Evolutionary conservation across 2,888 invertebrate genomes (phyloP).

Genomic region (Ophioninae sp.): DNA sequence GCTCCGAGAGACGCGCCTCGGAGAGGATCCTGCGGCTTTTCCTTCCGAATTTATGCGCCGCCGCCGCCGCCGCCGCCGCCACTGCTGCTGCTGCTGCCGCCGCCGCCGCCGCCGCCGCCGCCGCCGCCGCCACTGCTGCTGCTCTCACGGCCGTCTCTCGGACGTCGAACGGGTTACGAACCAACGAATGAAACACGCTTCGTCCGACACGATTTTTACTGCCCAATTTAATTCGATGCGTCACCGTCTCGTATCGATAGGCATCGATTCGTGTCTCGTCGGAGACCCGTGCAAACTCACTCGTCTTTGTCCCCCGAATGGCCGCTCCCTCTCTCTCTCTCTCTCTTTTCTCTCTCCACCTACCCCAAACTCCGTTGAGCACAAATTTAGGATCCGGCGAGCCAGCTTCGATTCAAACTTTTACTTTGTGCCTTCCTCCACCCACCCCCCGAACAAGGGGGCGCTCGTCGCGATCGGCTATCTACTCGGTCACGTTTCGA

Average conservation of each 20-base stretch:
- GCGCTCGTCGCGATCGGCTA: slow-evolving; percentile 47
- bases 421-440: slow-evolving; percentile 77
- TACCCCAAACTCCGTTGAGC: slow-evolving; percentile 27
- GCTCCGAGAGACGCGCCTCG: slow-evolving; percentile 21
- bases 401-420: slow-evolving; percentile 69
- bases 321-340: slow-evolving; percentile 22
- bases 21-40: slow-evolving; percentile 25
- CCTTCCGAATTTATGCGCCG: slow-evolving; percentile 44
- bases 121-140: not conserved
- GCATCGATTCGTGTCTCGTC: slow-evolving; percentile 43
- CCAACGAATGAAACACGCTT: slow-evolving; percentile 37
- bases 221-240: slow-evolving; percentile 75
- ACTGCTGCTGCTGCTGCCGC: not conserved
- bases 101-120: not conserved
- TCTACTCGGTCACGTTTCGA: slow-evolving; percentile 52
- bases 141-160: slow-evolving; percentile 32
- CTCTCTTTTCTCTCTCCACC: slow-evolving; percentile 14
- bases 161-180: slow-evolving; percentile 17
- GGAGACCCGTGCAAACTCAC: slow-evolving; percentile 52
- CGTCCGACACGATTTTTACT: slow-evolving; percentile 69
- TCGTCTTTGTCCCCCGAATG: slow-evolving; percentile 35
- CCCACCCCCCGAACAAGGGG: slow-evolving; percentile 51
- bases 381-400: slow-evolving; percentile 48
- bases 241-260: slow-evolving; percentile 54
- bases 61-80: not conserved